These are phyloP conservation scores for Syngnathus rostellatus DNA, from an alignment of 2,797 vertebrate genomes.

Conservation along the genomic window DNA sequence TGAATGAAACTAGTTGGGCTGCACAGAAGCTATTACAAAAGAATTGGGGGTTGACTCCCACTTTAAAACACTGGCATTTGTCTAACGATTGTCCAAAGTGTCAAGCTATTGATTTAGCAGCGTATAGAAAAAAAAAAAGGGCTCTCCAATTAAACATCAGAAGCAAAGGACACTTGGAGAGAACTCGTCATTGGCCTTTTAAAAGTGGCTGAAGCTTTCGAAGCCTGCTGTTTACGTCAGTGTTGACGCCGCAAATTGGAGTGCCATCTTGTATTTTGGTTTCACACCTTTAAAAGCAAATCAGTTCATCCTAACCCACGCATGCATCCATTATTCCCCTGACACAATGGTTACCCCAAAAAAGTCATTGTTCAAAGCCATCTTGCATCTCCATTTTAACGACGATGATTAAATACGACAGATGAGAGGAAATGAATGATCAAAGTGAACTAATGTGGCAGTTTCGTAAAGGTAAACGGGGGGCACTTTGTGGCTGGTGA, in stretches of 20 bases:
- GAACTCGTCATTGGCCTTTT: background rate
- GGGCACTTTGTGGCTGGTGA: background rate
- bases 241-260: background rate
- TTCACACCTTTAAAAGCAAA: conserved; percentile 2
- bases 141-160: background rate
- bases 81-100: too few relatives aligned
- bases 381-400: conserved; percentile 49
- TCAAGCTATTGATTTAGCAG: background rate
- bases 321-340: background rate
- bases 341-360: conserved; percentile 26
- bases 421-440: conserved; percentile 36
- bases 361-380: conserved; percentile 45
- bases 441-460: background rate
- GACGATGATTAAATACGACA: conserved; percentile 42
- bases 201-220: background rate
- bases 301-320: background rate
- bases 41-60: too few relatives aligned
- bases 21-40: too few relatives aligned
- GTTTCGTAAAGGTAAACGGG: background rate
- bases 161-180: background rate
- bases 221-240: background rate
- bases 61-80: too few relatives aligned
- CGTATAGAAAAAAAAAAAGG: background rate
- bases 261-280: background rate
- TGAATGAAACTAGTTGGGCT: too few relatives aligned